phyloP scores from a whole-genome alignment of 2,113 vertebrate species.

The Megaceryle torquata region DNA sequence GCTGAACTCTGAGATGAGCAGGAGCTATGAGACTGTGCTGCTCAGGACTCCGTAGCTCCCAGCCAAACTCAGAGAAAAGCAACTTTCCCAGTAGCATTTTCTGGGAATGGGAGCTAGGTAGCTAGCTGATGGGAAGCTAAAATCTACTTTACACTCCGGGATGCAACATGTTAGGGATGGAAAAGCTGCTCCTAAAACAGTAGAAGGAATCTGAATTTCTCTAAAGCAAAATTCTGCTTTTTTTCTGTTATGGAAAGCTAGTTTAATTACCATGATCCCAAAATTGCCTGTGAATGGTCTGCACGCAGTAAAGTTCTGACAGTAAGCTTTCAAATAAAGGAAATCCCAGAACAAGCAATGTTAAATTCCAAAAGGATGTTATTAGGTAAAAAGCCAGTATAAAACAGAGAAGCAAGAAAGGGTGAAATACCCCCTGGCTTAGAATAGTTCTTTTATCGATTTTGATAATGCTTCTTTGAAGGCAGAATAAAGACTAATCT shows the following conservation, averaged over 20 bases:
- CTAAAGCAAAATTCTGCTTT: neutral
- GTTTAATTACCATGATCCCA: neutral
- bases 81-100: neutral
- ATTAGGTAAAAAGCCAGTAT: neutral
- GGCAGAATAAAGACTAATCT: neutral
- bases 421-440: neutral
- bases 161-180: neutral
- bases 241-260: neutral
- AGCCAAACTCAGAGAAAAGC: neutral
- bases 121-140: neutral
- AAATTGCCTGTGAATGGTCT: neutral
- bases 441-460: neutral
- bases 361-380: neutral
- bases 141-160: neutral
- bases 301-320: neutral
- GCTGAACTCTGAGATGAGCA: neutral
- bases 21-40: neutral
- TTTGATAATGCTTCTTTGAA: neutral
- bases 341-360: neutral
- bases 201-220: neutral
- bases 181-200: neutral
- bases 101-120: neutral
- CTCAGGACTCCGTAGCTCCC: neutral
- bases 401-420: neutral
- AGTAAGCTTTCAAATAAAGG: neutral